These are phyloP conservation scores for Melanocharis versteri DNA, from an alignment of 2,113 vertebrate species.

Conservation along the genomic window DNA sequence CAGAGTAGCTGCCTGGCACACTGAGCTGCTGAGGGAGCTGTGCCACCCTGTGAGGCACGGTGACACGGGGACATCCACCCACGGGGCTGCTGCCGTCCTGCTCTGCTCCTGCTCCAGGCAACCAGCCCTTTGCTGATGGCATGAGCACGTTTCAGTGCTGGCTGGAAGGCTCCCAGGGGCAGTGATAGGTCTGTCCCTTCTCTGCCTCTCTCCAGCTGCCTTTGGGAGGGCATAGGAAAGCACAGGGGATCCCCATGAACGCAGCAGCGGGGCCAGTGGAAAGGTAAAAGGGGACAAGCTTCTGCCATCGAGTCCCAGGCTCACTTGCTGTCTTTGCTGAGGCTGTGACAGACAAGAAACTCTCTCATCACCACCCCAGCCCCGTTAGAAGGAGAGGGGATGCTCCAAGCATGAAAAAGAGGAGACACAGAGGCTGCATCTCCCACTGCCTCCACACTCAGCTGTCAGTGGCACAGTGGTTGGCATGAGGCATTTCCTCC, in stretches of 20 bases:
- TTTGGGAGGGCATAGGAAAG: rapidly evolving
- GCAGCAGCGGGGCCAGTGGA: neutral
- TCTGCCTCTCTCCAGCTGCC: neutral
- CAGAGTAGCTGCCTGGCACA: neutral
- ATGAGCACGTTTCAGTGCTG: neutral
- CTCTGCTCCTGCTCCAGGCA: neutral
- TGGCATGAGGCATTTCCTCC: neutral
- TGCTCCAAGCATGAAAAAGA: neutral
- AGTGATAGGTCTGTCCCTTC: neutral
- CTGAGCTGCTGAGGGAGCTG: neutral
- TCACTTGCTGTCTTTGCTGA: neutral
- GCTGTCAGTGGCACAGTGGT: neutral
- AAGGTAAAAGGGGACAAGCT: neutral
- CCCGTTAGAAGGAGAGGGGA: neutral
- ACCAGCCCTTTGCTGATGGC: neutral
- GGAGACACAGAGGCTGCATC: neutral
- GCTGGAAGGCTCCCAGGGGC: neutral
- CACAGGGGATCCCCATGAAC: rapidly evolving
- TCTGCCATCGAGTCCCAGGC: neutral
- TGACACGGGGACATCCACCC: neutral
- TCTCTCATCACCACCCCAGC: neutral
- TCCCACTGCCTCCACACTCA: neutral
- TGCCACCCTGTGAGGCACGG: rapidly evolving
- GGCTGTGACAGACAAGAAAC: neutral
- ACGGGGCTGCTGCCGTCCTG: neutral